Conservation (phyloP, 2,113 vertebrate species). For the Micromys minutus region DNA sequence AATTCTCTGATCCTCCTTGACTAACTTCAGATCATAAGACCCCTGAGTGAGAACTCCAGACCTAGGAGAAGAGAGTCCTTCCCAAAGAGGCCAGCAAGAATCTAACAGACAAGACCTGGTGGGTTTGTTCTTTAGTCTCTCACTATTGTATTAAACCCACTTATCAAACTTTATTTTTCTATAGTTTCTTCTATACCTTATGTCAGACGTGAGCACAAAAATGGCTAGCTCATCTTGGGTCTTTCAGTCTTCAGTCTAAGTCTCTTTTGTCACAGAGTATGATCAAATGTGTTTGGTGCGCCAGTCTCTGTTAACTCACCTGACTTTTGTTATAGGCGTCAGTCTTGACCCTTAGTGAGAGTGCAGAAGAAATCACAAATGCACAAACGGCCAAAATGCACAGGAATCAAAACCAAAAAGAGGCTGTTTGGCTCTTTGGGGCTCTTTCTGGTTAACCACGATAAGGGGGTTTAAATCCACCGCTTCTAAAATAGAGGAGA, state of each 20-base stretch:
- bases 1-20: background rate
- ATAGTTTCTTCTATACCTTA: background rate
- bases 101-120: background rate
- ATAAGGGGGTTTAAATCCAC: background rate
- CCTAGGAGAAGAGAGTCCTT: background rate
- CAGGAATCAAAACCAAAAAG: constrained; percentile 12
- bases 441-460: constrained; percentile 10
- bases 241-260: background rate
- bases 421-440: background rate
- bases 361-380: background rate
- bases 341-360: background rate
- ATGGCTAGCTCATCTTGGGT: background rate
- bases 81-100: background rate
- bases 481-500: background rate
- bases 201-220: background rate
- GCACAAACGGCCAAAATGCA: background rate
- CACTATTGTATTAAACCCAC: background rate
- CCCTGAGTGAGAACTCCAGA: background rate
- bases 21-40: background rate
- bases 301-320: background rate
- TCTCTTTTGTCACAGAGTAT: background rate
- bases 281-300: background rate
- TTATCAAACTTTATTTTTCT: background rate
- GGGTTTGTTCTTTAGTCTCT: background rate
- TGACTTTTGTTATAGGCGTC: background rate